Conservation (phyloP, 2,113 vertebrate genomes). For the Cheilinus undulatus region DNA sequence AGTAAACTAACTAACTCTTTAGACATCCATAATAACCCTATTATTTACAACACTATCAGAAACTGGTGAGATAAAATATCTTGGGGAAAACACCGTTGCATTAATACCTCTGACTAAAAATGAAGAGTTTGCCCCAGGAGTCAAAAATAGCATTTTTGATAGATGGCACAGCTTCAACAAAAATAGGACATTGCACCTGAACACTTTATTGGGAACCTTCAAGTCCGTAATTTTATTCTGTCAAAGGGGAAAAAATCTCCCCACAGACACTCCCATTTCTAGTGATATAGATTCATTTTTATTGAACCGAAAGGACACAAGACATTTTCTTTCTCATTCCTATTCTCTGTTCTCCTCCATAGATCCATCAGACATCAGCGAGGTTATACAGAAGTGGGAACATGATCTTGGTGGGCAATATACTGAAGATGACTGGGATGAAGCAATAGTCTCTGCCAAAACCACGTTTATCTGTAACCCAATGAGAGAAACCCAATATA, state of each 20-base stretch:
- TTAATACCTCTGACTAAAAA: no score
- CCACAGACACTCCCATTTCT: not conserved
- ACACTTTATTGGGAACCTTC: no score
- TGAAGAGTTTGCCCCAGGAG: no score
- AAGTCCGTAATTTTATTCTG: not conserved
- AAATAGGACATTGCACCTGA: no score
- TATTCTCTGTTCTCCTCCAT: not conserved
- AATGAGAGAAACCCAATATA: not conserved
- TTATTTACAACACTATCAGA: no score
- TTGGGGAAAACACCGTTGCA: no score
- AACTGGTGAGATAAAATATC: no score
- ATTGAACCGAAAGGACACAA: not conserved
- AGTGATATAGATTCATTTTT: not conserved
- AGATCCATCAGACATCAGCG: not conserved
- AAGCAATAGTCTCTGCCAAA: not conserved
- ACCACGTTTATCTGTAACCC: not conserved
- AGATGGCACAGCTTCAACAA: no score
- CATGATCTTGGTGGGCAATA: not conserved
- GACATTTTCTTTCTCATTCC: not conserved
- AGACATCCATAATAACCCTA: no score
- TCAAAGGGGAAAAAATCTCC: slow-evolving; percentile 1
- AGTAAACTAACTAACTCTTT: no score
- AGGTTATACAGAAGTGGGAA: not conserved
- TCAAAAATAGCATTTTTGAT: no score
- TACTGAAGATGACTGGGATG: not conserved